Base-by-base conservation (phyloP, 2,888 invertebrate genomes). In the Drosophila borborema region DNA sequence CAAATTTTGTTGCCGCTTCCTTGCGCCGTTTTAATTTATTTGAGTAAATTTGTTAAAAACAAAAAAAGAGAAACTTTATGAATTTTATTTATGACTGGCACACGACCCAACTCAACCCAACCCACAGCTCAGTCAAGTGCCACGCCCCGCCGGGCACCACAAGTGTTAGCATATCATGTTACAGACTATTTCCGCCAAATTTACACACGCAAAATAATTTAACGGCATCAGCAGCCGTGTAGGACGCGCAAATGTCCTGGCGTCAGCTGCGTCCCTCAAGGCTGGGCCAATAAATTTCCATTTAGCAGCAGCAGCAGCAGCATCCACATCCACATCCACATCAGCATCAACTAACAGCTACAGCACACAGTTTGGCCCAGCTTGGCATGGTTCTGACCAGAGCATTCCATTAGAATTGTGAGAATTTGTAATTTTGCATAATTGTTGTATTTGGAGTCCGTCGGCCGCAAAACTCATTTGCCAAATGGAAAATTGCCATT, bases 401-500 rank as follows among this genome's bases (percentile, higher is more conserved):
- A 68, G 74, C 88, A 90, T 89, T 86, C 90, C 90, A 90, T 91
- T 90, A 91, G 89, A 90, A 91, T 86, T 87, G 87, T 78, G 89
- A 89, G 87, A 87, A 90, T 90, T 91, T 89, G 91, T 87, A 91
- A 90, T 91, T 91, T 90, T 91, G 90, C 91, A 91, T 91, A 90
- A 90, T 90, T 90, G 91, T 82, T 81, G 73, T 83, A 86, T 90
- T 86, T 81, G 90, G 89, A 90, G 82, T 89, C 90, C 80, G 86
- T 83, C 89, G 88, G 90, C 86, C 90, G 82, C 87, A 91, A 90
- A 90, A 90, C 87, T 90, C 90, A 90, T 91, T 91, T 92, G 86
- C 85, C 91, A 91, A 90, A 91, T 90, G 91, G 91, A 90, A 91
- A 88, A 90, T 91, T 90, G 90, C 90, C 90, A 91, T 90, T 90